A percentile compares a stretch with the other conserved stretches of the same genome.
Evolutionary conservation across 2,797 vertebrate species (phyloP).

Genomic region (Pantherophis vulpinus): DNA sequence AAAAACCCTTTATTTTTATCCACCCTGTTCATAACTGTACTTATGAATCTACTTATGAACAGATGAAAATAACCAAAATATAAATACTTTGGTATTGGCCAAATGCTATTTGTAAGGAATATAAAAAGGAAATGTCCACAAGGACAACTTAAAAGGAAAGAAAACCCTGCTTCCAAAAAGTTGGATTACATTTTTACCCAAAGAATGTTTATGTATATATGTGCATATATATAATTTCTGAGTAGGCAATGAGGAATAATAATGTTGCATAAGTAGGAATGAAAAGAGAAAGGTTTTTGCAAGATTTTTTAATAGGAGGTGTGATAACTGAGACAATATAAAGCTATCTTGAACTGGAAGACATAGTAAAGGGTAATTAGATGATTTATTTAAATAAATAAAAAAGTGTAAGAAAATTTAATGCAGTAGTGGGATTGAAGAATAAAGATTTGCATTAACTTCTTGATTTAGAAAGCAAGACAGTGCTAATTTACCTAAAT

Average conservation of each 20-base stretch:
- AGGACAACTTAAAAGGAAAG: not conserved
- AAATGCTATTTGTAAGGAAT: not conserved
- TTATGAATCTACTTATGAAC: not conserved
- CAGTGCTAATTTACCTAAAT: too few species aligned
- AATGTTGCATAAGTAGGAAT: not conserved
- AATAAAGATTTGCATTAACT: not conserved
- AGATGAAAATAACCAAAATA: not conserved
- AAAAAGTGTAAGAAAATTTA: not conserved
- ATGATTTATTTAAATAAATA: not conserved
- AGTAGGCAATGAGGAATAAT: too few species aligned
- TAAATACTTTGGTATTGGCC: not conserved
- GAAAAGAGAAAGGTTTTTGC: not conserved
- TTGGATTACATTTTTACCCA: not conserved
- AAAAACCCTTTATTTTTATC: too few species aligned
- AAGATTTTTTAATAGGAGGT: not conserved
- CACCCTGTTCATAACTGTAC: not conserved
- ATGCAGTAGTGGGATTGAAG: not conserved
- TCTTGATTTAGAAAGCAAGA: not conserved
- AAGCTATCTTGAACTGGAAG: not conserved
- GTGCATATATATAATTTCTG: too few species aligned
- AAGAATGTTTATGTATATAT: not conserved
- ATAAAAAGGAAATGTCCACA: not conserved
- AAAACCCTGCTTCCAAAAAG: not conserved
- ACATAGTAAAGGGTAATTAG: not conserved
- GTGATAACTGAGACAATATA: not conserved